Evolutionary conservation across 2,888 invertebrate genomes (phyloP), one percentile per base, ranked within the genome.

Genomic region (Cantharis flavilabris): DNA sequence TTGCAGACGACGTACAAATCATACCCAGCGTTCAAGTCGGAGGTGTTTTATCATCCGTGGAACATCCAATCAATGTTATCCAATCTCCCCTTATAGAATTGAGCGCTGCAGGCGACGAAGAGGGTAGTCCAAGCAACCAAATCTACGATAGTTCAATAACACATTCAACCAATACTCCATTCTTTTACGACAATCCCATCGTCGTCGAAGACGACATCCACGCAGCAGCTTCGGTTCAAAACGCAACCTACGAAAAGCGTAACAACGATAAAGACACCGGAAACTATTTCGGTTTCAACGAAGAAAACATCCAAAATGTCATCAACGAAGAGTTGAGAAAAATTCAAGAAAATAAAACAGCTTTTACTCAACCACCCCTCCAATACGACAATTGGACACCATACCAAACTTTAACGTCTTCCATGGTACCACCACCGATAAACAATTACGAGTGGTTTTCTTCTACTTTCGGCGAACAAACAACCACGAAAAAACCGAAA

Each of bases 21-120:
- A 87, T 91, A 69, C 91, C 92, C 83, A 94, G 94, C 84, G 89
- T 94, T 72, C 92, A 93, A 64, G 83, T 95, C 7, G 92, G 91
- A 3, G 93, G 94, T 84, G 94, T 91, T 83, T 89, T 94, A 0
- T 92, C 94, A 64, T 93, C 94, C 1, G 90, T 94, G 64, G 93
- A 94, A 81, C 93, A 94, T 86, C 94, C 95, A 10, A 90, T 93
- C 64, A 93, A 93, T 81, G 90, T 92, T 73, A 91, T 94, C 76
- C 92, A 94, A 83, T 92, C 95, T 14, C 93, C 94, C 16, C 84
- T 93, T n/a, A 89, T 93, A 73, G 94, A 94, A 83, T 88, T 93
- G 64, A 78, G 84, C 73, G 79, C 82, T 73, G 80, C 26, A 70
- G 83, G 82, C 7, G 81, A 79, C 67, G 81, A 67, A 83, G 83